phyloP scores from a whole-genome alignment of 2,113 vertebrate genomes.

The Trichomycterus rosablanca region DNA sequence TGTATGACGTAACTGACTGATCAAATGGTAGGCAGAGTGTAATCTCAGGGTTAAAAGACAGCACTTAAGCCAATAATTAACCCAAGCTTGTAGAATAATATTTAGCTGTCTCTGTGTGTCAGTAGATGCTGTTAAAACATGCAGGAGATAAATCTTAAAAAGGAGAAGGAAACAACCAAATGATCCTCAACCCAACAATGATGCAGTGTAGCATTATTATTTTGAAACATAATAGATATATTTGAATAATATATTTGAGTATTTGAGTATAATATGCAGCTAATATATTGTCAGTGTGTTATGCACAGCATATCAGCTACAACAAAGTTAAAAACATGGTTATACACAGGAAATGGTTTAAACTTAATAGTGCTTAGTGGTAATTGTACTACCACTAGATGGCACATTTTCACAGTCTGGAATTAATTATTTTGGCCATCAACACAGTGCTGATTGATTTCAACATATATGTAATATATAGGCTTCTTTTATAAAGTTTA shows the following conservation, averaged over 20 bases:
- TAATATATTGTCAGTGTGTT: no score
- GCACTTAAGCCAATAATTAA: slow-evolving; percentile 75
- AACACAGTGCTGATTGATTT: neutral
- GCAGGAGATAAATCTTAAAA: slow-evolving; percentile 61
- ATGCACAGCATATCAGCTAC: no score
- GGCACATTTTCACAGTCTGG: slow-evolving; percentile 46
- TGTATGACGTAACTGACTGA: slow-evolving; percentile 61
- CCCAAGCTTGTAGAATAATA: slow-evolving; percentile 69
- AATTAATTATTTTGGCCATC: neutral
- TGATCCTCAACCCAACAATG: slow-evolving; percentile 35
- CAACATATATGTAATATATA: neutral
- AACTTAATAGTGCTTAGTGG: no score
- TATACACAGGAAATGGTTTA: no score
- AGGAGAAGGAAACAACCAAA: slow-evolving; percentile 50
- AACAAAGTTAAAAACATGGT: no score
- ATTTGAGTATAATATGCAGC: no score
- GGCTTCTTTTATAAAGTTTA: neutral
- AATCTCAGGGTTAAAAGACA: slow-evolving; percentile 64
- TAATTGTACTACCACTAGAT: slow-evolving; percentile 49
- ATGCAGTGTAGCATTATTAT: neutral
- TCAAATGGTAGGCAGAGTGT: slow-evolving; percentile 61
- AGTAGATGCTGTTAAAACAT: slow-evolving; percentile 59
- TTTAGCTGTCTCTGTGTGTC: slow-evolving; percentile 63
- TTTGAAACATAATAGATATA: no score
- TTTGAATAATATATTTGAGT: neutral